Base-by-base conservation (phyloP, 2,888 invertebrate genomes). In the Isotomurus palustris region DNA sequence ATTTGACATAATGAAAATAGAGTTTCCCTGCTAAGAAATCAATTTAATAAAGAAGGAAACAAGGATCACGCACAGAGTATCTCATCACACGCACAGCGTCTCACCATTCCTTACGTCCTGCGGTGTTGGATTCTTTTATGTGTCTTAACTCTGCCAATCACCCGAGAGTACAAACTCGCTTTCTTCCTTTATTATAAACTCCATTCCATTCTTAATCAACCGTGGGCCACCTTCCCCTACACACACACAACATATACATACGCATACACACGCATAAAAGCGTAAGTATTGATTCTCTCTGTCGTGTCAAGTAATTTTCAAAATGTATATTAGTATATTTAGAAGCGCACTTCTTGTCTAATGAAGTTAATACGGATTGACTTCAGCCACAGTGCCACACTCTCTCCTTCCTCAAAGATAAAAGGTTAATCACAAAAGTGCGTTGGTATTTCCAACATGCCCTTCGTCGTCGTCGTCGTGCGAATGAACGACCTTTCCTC, bases 31-130 rank as follows among this genome's bases (percentile, higher is more conserved):
- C 58, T 58, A 47, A 12, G 51, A 49, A 56, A 59, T 59, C 59
- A 56, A 59, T 59, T 59, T 59, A 45, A 59, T 59, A 56, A 55
- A 53, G 52, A 44, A 55, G 51, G 51, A 57, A 58, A 51, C 54
- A 50, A 51, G 51, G 49, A 54, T 53, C 47, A 43, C 54, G 54
- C 49, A 49, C 51, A 51, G 25, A 41, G 43, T 51, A 47, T 47
- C 47, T 21, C 17, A 28, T 47, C 29, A 28, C 47, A 47, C 47
- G 47, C 47, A 47, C 47, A n/a, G n/a, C n/a, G 40, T n/a, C 19
- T 10, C 32, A 32, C 32, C 14, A 14, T 32, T 10, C 32, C 14
- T 10, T 14, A 8, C 14, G 32, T 14, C 32, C 32, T 17, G 5
- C 40, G 6, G 8, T 14, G 19, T 17, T 40, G 8, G 12, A 40